phyloP scores from a whole-genome alignment of 2,797 vertebrate genomes.

The Hemitrygon akajei region DNA sequence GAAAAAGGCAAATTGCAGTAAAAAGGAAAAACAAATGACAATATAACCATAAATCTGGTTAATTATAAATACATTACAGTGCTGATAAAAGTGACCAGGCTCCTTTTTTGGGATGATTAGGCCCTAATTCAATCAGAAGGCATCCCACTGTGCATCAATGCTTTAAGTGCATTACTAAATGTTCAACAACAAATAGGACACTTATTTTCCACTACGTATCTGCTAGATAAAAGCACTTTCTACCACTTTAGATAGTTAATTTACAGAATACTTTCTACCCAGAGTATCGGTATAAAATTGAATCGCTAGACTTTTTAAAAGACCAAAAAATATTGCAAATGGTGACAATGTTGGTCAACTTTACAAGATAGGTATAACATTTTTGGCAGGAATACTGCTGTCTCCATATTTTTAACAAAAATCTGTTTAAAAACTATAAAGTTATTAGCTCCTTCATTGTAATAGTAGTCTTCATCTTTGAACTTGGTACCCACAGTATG shows the following conservation, averaged over 20 bases:
- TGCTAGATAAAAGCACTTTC: neutral
- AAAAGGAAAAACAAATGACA: neutral
- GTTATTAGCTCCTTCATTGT: neutral
- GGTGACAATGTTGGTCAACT: neutral
- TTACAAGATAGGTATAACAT: neutral
- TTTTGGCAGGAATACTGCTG: neutral
- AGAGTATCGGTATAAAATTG: neutral
- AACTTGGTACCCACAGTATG: neutral
- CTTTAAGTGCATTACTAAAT: neutral
- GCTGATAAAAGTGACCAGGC: neutral
- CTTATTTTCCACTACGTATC: neutral
- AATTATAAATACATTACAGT: neutral
- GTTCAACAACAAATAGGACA: neutral
- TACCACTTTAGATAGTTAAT: neutral
- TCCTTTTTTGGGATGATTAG: neutral
- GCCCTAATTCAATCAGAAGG: neutral
- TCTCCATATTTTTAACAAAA: neutral
- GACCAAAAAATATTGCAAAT: neutral
- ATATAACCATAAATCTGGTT: neutral
- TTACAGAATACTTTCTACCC: neutral
- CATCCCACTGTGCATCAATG: neutral
- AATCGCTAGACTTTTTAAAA: neutral
- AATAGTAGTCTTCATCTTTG: neutral
- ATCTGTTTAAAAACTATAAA: neutral
- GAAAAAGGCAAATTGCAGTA: neutral